Conservation (phyloP, 37 sponge, comb jelly and placozoan species). For the Aphrocallistes beatrix region DNA sequence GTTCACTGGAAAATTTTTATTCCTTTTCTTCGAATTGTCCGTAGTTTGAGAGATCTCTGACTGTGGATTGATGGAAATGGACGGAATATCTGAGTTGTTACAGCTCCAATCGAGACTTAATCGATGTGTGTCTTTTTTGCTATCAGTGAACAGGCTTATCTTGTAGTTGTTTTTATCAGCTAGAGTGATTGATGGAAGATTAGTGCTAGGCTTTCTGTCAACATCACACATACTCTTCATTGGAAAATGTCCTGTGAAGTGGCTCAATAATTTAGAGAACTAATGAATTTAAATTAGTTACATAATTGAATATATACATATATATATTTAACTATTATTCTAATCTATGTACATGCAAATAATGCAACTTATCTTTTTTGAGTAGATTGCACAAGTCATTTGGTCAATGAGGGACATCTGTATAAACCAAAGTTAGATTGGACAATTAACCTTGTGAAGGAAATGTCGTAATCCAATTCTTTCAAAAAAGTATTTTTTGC, state of each 20-base stretch:
- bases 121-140: background rate
- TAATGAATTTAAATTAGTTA: no score
- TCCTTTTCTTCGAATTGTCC: background rate
- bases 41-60: background rate
- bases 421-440: no score
- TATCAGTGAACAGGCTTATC: background rate
- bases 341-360: no score
- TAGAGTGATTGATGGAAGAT: background rate
- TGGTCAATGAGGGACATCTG: no score
- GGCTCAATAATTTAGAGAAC: no score
- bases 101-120: background rate
- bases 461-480: no score
- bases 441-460: no score
- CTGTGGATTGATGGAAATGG: background rate
- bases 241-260: background rate
- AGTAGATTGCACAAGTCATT: no score
- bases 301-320: no score
- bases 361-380: no score
- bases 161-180: background rate
- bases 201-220: background rate
- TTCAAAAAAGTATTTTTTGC: no score
- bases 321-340: no score
- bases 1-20: background rate
- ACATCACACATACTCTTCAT: background rate
- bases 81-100: background rate